phyloP scores from a whole-genome alignment of 1,140 invertebrate species.

The Littorina saxatilis region DNA sequence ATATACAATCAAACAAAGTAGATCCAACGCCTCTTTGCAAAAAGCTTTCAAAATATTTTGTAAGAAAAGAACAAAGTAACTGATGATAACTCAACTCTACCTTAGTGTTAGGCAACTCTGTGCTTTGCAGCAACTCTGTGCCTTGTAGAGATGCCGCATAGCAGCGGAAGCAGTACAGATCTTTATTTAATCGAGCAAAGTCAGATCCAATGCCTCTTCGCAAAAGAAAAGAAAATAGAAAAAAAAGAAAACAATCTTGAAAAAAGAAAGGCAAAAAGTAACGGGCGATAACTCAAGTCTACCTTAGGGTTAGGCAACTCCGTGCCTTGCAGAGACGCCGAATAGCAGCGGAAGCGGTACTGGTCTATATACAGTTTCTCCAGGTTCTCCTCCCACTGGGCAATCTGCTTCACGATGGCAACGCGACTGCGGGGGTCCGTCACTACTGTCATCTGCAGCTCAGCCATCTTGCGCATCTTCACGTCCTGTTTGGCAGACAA shows the following conservation, averaged over 20 bases:
- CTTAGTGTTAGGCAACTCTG: conserved; percentile 98
- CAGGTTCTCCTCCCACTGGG: conserved; percentile 97
- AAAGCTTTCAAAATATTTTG: not conserved
- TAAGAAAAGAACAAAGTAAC: no score
- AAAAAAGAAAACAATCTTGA: not conserved
- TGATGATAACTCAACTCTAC: no score
- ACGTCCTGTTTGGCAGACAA: conserved; percentile 84
- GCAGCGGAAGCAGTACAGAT: no score
- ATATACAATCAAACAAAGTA: no score
- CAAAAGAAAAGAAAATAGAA: no score
- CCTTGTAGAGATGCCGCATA: no score
- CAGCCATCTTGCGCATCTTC: conserved; percentile 98
- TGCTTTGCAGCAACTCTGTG: no score
- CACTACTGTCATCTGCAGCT: conserved; percentile 95
- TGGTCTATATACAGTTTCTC: conserved; percentile 97
- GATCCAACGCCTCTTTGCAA: not conserved
- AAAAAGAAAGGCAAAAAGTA: no score
- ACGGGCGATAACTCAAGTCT: no score
- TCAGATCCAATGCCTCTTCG: no score
- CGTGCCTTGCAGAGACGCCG: conserved; percentile 95
- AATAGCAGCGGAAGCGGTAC: conserved; percentile 96
- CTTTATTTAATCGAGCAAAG: no score
- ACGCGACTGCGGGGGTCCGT: conserved; percentile 92
- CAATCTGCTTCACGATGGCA: conserved; percentile 93
- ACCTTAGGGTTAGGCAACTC: conserved; percentile 99